These are phyloP conservation scores for Melangyna quadrimaculata DNA, from an alignment of 2,888 invertebrate genomes.

Conservation along the genomic window DNA sequence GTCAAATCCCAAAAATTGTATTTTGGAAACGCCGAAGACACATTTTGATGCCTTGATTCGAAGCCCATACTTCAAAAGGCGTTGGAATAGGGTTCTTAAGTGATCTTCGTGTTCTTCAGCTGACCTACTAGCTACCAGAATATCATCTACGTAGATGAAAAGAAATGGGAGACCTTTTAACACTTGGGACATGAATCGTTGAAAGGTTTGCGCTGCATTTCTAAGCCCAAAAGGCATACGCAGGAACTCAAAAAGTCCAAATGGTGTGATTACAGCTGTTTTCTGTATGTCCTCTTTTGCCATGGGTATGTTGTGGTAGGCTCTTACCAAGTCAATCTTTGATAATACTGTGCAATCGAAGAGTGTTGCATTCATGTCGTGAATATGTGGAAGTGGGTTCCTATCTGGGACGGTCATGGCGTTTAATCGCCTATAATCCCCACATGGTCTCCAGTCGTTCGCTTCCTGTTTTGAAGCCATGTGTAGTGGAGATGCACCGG, in stretches of 20 bases:
- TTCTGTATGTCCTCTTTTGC: constrained; percentile 58
- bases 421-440: too few relatives aligned
- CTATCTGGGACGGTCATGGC: too few relatives aligned
- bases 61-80: constrained; percentile 41
- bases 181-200: too few relatives aligned
- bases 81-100: constrained; percentile 26
- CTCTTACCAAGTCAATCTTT: too few relatives aligned
- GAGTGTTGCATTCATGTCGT: too few relatives aligned
- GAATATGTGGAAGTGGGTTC: too few relatives aligned
- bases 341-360: too few relatives aligned
- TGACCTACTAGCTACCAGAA: constrained; percentile 65
- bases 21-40: constrained; percentile 52
- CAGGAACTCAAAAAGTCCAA: constrained; percentile 76
- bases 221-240: constrained; percentile 76
- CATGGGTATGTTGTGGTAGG: too few relatives aligned
- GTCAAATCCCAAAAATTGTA: constrained; percentile 66
- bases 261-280: constrained; percentile 76
- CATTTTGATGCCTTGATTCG: constrained; percentile 72
- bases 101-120: constrained; percentile 70
- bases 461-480: too few relatives aligned
- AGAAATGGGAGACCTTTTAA: constrained; percentile 46
- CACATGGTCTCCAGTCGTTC: too few relatives aligned
- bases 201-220: constrained; percentile 38
- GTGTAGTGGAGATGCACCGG: constrained; percentile 4
- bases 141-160: too few relatives aligned